These are phyloP conservation scores for Desmophyllum pertusum DNA, from an alignment of 92 coral and sea anemone genomes.

Conservation along the genomic window DNA sequence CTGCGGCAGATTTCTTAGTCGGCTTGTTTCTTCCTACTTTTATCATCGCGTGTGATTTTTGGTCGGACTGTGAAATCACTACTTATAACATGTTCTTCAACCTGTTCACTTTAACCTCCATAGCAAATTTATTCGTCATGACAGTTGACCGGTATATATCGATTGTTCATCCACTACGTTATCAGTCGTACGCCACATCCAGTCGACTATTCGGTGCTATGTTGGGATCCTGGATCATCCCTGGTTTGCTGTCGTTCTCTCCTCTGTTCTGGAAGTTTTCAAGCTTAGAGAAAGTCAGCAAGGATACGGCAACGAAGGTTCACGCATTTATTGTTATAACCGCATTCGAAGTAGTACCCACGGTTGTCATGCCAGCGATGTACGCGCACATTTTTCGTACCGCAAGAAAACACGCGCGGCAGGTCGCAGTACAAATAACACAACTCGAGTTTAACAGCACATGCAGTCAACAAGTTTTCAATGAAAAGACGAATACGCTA, in stretches of 20 bases:
- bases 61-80: slow-evolving; percentile 30
- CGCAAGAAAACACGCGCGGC: slow-evolving; percentile 58
- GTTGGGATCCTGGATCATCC: slow-evolving; percentile 40
- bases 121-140: slow-evolving; percentile 38
- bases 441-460: slow-evolving; percentile 55
- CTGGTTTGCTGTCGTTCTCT: slow-evolving; percentile 12
- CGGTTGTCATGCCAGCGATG: slow-evolving; percentile 49
- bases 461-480: background rate
- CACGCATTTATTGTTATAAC: slow-evolving; percentile 35
- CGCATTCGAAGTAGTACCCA: slow-evolving; percentile 52
- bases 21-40: slow-evolving; percentile 42
- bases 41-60: slow-evolving; percentile 22
- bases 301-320: slow-evolving; percentile 14
- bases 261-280: slow-evolving; percentile 37
- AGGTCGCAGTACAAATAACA: slow-evolving; percentile 35
- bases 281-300: slow-evolving; percentile 7
- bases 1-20: slow-evolving; percentile 53
- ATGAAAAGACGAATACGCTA: background rate
- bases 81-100: slow-evolving; percentile 32
- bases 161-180: slow-evolving; percentile 28
- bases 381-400: slow-evolving; percentile 53
- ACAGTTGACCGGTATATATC: slow-evolving; percentile 30
- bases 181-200: slow-evolving; percentile 15
- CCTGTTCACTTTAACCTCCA: slow-evolving; percentile 26
- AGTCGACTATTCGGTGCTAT: slow-evolving; percentile 13